A percentile compares a stretch with the other conserved stretches of the same genome.
Evolutionary conservation across 1,140 invertebrate species (phyloP).

Genomic region (Bombus vancouverensis): DNA sequence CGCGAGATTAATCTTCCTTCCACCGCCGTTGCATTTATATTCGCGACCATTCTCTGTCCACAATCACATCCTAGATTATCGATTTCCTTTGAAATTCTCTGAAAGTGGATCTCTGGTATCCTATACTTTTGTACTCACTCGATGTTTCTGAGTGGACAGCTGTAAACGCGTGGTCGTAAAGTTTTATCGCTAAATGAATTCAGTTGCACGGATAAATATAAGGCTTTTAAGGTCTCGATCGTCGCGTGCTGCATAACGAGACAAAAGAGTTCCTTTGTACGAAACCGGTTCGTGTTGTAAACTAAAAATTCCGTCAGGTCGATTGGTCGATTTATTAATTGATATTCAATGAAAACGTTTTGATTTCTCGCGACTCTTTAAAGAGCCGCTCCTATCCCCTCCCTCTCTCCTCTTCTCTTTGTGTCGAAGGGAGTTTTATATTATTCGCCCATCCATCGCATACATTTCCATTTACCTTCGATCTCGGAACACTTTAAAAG

Average conservation of each 20-base stretch:
- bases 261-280: constrained; percentile 71
- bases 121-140: neutral
- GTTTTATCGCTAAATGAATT: constrained; percentile 43
- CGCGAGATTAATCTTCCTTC: neutral
- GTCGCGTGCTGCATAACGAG: constrained; percentile 42
- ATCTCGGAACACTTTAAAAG: constrained; percentile 43
- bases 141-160: neutral
- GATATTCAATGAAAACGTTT: constrained; percentile 51
- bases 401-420: neutral
- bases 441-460: constrained; percentile 50
- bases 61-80: neutral
- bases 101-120: neutral
- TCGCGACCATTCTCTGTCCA: neutral
- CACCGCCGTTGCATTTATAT: neutral
- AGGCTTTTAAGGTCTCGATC: constrained; percentile 1
- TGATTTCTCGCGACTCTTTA: constrained; percentile 45
- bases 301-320: constrained; percentile 55
- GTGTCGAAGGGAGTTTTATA: constrained; percentile 51
- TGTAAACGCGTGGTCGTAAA: neutral
- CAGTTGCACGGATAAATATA: constrained; percentile 50
- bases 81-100: constrained; percentile 3
- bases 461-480: constrained; percentile 61
- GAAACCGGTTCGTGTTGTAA: constrained; percentile 48
- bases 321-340: constrained; percentile 65
- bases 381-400: neutral